Conservation (phyloP, 1,140 invertebrate genomes). For the Hycleus cichorii region DNA sequence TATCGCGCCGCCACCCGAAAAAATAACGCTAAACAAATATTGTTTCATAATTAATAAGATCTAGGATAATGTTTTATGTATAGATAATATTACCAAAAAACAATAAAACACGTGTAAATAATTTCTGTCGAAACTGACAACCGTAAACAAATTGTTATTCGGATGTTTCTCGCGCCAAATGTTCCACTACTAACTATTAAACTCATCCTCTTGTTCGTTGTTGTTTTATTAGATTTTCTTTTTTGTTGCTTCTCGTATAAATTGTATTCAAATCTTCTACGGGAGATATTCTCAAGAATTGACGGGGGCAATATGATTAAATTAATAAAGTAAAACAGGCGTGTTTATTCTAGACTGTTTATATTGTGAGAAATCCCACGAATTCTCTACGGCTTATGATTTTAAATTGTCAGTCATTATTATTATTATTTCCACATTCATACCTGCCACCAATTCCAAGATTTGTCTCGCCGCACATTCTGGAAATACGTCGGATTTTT, state of each 20-base stretch:
- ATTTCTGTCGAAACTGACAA: conserved; percentile 4
- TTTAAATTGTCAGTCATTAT: conserved; percentile 6
- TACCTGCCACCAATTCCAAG: not conserved
- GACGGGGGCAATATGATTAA: too few species aligned
- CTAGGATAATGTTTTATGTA: too few species aligned
- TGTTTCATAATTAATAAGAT: too few species aligned
- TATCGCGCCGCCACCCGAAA: too few species aligned
- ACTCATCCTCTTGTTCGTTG: not conserved
- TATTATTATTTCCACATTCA: conserved; percentile 17
- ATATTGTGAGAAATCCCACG: conserved; percentile 26
- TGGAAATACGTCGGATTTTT: too few species aligned
- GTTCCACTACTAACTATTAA: conserved; percentile 3
- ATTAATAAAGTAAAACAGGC: too few species aligned
- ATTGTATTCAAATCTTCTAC: conserved; percentile 16
- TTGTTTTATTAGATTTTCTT: not conserved
- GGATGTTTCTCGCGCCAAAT: conserved; percentile 11
- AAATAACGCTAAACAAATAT: too few species aligned
- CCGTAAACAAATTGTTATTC: conserved; percentile 14
- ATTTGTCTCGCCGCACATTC: too few species aligned
- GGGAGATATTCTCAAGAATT: conserved; percentile 19
- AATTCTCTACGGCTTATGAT: conserved; percentile 23
- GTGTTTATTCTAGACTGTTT: not conserved
- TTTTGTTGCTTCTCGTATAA: conserved; percentile 6
- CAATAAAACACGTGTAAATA: too few species aligned
- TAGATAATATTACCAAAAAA: too few species aligned